Percentiles rank a stretch among this genome's conserved stretches.
Conservation (phyloP, 2,888 invertebrate genomes). For the Microplitis deprimator region DNA sequence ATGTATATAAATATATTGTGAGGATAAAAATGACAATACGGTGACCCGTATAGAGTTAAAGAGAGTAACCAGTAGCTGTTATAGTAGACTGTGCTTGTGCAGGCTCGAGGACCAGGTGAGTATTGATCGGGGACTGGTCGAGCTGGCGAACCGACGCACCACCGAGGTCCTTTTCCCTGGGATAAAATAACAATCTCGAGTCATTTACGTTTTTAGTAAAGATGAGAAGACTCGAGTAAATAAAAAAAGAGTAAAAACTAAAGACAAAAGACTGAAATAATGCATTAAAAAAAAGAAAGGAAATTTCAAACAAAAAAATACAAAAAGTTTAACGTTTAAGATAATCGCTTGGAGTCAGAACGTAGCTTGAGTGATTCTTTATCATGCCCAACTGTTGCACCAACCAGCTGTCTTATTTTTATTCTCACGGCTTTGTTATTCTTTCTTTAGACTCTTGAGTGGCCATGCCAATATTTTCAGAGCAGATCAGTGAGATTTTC, state of each 20-base stretch:
- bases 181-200: slow-evolving; percentile 30
- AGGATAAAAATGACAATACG: background rate
- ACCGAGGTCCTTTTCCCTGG: slow-evolving; percentile 47
- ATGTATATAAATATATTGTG: background rate
- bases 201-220: slow-evolving; percentile 1
- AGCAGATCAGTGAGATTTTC: background rate
- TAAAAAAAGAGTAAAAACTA: slow-evolving; percentile 7
- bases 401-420: slow-evolving; percentile 9
- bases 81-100: slow-evolving; percentile 18
- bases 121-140: slow-evolving; percentile 64
- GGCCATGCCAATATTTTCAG: background rate
- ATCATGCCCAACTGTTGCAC: slow-evolving; percentile 54
- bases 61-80: background rate
- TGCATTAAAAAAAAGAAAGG: background rate
- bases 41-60: background rate
- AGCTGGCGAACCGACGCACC: slow-evolving; percentile 54
- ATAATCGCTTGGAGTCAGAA: background rate
- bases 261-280: background rate
- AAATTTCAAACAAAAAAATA: slow-evolving; percentile 35
- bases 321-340: background rate
- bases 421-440: slow-evolving; percentile 17
- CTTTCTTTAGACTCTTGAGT: background rate
- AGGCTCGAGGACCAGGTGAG: slow-evolving; percentile 62
- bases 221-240: slow-evolving; percentile 1
- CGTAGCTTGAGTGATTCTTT: slow-evolving; percentile 39